Percentiles rank a stretch among this genome's conserved stretches.
These are phyloP conservation scores for Temnothorax curvispinosus DNA, from an alignment of 1,140 invertebrate genomes.

Conservation along the genomic window DNA sequence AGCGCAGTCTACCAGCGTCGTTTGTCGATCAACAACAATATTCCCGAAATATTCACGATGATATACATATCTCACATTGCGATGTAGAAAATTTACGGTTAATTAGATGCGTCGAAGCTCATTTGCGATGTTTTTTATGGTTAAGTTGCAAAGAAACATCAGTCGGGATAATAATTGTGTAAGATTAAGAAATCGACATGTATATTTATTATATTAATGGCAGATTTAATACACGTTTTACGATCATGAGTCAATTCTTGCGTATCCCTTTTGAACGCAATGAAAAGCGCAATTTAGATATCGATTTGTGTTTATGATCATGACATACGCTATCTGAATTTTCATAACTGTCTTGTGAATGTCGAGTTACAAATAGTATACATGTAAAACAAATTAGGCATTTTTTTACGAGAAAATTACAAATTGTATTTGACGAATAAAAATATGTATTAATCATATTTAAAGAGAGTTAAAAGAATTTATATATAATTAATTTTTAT, in stretches of 20 bases:
- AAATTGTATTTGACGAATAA: neutral
- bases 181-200: constrained; percentile 84
- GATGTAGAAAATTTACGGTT: constrained; percentile 75
- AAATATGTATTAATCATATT: neutral
- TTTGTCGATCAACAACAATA: constrained; percentile 29
- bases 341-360: neutral
- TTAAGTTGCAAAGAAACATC: constrained; percentile 78
- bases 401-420: neutral
- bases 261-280: neutral
- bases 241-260: constrained; percentile 38
- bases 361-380: neutral
- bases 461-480: neutral
- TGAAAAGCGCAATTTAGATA: neutral
- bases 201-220: constrained; percentile 82
- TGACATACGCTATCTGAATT: neutral
- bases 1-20: neutral
- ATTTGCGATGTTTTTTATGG: constrained; percentile 76
- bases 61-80: neutral
- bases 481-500: neutral
- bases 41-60: neutral
- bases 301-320: neutral
- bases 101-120: constrained; percentile 76
- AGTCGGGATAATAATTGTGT: constrained; percentile 80
- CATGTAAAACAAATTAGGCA: neutral
- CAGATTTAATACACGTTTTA: constrained; percentile 84